phyloP scores from a whole-genome alignment of 2,888 invertebrate genomes.

The Danaus chrysippus region DNA sequence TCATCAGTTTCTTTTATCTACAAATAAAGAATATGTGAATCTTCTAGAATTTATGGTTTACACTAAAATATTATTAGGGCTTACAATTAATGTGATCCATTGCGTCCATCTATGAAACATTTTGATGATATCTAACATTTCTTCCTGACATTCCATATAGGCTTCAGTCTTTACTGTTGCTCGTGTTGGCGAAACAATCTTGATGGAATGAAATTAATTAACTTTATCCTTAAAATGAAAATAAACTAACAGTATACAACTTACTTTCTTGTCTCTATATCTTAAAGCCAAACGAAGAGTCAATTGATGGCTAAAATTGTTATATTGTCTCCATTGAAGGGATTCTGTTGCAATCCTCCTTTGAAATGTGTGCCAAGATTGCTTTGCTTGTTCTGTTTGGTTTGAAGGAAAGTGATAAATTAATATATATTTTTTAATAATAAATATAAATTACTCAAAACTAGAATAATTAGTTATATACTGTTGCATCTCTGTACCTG shows the following conservation, averaged over 20 bases:
- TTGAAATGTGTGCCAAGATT: constrained; percentile 52
- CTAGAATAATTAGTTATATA: no score
- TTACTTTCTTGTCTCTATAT: constrained; percentile 58
- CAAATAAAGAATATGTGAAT: constrained; percentile 13
- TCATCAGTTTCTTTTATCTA: constrained; percentile 58
- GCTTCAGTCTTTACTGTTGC: constrained; percentile 49
- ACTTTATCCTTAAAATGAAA: neutral
- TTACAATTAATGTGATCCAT: constrained; percentile 60
- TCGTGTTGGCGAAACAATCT: constrained; percentile 59
- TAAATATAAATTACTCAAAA: no score
- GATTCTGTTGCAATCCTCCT: constrained; percentile 55
- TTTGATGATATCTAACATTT: constrained; percentile 59
- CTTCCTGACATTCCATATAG: constrained; percentile 54
- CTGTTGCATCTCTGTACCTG: constrained; percentile 34
- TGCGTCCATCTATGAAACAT: constrained; percentile 67
- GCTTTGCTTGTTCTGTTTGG: constrained; percentile 36
- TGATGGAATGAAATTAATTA: constrained; percentile 12
- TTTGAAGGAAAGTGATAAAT: constrained; percentile 15
- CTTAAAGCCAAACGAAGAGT: constrained; percentile 51
- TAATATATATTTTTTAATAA: constrained; percentile 1
- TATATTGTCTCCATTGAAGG: constrained; percentile 68
- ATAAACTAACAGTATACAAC: constrained; percentile 5
- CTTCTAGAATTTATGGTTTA: no score
- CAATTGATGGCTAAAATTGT: constrained; percentile 58
- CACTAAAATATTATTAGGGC: constrained; percentile 25